Base-by-base conservation (phyloP, 2,797 vertebrate genomes). In the Falco novaeseelandiae region DNA sequence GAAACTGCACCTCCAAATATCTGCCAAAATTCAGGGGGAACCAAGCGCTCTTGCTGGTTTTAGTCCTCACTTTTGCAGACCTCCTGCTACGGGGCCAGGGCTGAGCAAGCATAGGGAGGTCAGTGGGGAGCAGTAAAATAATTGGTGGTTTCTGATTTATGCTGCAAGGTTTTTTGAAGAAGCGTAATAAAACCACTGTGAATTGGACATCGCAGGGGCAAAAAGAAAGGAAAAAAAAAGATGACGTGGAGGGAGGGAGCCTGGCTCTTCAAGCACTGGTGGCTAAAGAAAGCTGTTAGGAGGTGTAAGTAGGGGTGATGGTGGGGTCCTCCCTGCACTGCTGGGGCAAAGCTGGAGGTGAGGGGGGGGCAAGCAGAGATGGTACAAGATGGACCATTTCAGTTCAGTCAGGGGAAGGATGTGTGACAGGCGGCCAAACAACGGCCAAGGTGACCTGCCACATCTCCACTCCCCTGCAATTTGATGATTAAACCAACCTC, bases 241-340 rank as follows among this genome's bases (percentile, higher is more conserved):
- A 29, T 55, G 30, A 25, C 36, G 34, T 4, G 32, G 48, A 76
- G 12, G 19, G 55, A 81, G 32, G 6, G 22, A n/a, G 6, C 10
- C 14, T 40, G 38, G 76, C n/a, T 27, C 21, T 18, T 54, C 49
- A 25, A 52, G 29, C 2, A 3, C 40, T 0, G 0, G 29, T 5
- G 14, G 23, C 30, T 36, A 9, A 19, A 29, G 76, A 52, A 63
- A 72, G 14, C 36, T 19, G 38, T 9, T 8, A 3, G 16, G 61
- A 13, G 38, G 10, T 30, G 21, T 61, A 7, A 30, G 38, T 7
- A 3, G 14, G 40, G n/a, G 52, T 14, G 25, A 19, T 19, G 38
- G 59, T 19, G 51, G 21, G 14, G 7, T 65, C 42, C 52, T 44
- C 18, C 8, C 38, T 7, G n/a, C 1, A 2, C 69, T 48, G 38